phyloP scores from a whole-genome alignment of 2,113 vertebrate genomes.

The Conger conger region DNA sequence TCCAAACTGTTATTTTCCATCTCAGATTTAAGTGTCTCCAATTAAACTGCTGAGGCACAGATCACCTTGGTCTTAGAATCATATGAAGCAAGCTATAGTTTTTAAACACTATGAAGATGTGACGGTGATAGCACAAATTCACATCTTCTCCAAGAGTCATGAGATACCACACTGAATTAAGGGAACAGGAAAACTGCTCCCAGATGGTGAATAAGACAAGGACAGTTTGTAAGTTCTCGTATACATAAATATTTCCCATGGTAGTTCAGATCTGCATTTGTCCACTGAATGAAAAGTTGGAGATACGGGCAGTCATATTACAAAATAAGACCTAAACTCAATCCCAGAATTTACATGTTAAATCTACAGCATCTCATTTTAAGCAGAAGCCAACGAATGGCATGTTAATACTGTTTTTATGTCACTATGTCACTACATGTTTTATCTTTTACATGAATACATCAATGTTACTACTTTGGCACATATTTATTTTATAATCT shows the following conservation, averaged over 20 bases:
- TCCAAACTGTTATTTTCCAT: constrained; percentile 19
- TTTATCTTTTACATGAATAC: too few relatives aligned
- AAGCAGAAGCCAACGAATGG: too few relatives aligned
- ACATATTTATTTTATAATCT: too few relatives aligned
- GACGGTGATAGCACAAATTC: neutral
- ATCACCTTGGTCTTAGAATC: neutral
- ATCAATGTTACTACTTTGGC: too few relatives aligned
- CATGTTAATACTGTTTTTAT: too few relatives aligned
- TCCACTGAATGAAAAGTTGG: neutral
- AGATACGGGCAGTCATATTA: neutral
- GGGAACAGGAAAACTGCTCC: neutral
- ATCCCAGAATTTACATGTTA: neutral
- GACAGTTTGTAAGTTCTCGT: neutral
- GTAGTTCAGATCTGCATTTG: neutral
- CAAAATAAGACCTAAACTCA: neutral
- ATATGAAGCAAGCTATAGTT: constrained; percentile 7
- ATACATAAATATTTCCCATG: neutral
- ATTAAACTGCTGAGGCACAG: constrained; percentile 10
- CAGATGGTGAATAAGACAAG: neutral
- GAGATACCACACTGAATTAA: neutral
- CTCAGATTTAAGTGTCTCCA: constrained; percentile 21
- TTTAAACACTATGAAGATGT: neutral
- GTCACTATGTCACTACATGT: too few relatives aligned
- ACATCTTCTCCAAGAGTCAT: neutral
- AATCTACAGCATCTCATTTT: too few relatives aligned